Evolutionary conservation across 2,888 invertebrate genomes (phyloP), one percentile per base, ranked within the genome.

Genomic region (Drosophila fulvimacula): DNA sequence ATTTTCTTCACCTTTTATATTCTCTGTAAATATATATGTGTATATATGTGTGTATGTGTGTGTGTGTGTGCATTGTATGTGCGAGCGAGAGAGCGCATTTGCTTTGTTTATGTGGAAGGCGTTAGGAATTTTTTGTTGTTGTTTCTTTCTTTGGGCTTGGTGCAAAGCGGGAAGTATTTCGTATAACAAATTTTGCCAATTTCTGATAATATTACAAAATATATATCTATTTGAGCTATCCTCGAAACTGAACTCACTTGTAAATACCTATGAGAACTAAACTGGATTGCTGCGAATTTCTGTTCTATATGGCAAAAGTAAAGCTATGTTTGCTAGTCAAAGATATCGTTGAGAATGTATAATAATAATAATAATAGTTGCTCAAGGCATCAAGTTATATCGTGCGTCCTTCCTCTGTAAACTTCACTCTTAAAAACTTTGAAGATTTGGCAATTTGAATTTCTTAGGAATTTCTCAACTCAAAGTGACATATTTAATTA

Each of bases 51-150:
- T 44, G 27, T 56, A 32, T 27, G 11, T 71, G 48, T 30, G 10
- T 46, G 46, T 17, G 17, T 48, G 46, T 30, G 46, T 46, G 27
- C 46, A 27, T 27, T 46, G 46, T 9, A 27, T 27, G 56, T 41
- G 57, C 32, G 34, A 53, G 70, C 55, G 58, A 61, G 56, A 55
- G 51, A 52, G 55, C 56, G 57, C 39, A 36, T 46, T 46, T 61
- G 61, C 15, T 53, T 53, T 41, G 41, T 42, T 21, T 74, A 30
- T 30, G 30, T 48, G 48, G 11, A 32, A 57, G 52, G 24, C 38
- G 24, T 32, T 42, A 13, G 61, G 27, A 49, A 68, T 38, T 49
- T 9, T 15, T 9, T 15, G 24, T 13, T 21, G 19, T 42, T 48
- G 2, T 11, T 11, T 41, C 7, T 30, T 30, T 30, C 7, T 30